A percentile compares a stretch with the other conserved stretches of the same genome.
Evolutionary conservation across 23 tunicate genomes (phyloP).

Genomic region (Ciona savignyi): DNA sequence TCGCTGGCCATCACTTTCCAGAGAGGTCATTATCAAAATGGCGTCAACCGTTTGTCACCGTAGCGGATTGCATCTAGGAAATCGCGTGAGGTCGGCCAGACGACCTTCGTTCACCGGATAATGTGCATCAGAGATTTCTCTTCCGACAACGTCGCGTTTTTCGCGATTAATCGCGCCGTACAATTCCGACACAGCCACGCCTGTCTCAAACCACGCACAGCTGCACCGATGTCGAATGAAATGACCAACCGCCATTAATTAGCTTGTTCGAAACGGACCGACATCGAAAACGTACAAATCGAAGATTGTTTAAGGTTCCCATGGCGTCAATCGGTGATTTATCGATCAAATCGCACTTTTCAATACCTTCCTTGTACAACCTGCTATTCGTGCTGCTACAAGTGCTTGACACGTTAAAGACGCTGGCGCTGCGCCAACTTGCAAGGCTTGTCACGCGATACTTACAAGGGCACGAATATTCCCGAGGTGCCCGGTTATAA

Average conservation of each 20-base stretch:
- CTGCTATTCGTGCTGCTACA: not conserved
- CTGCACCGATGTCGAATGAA: too few relatives aligned
- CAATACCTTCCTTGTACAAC: not conserved
- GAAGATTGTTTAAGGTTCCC: too few relatives aligned
- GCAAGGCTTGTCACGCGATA: not conserved
- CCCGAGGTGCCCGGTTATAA: not conserved
- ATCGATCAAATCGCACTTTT: not conserved
- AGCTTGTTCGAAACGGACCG: too few relatives aligned
- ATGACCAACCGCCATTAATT: too few relatives aligned
- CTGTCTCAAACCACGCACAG: too few relatives aligned
- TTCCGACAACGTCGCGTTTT: slow-evolving; percentile 1
- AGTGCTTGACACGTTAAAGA: not conserved
- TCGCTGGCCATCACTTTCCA: too few relatives aligned
- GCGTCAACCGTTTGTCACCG: not conserved
- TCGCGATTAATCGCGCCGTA: too few relatives aligned
- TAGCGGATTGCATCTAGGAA: not conserved
- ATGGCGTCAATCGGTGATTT: not conserved
- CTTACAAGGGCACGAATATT: not conserved
- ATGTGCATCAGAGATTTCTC: not conserved
- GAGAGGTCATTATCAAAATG: too few relatives aligned
- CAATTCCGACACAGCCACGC: too few relatives aligned
- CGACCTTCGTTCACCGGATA: not conserved
- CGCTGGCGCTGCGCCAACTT: not conserved
- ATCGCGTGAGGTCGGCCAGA: not conserved
- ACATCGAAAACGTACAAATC: too few relatives aligned